Evolutionary conservation across 2,888 invertebrate genomes (phyloP), one percentile per base, ranked within the genome.

Genomic region (Lymantria monacha): DNA sequence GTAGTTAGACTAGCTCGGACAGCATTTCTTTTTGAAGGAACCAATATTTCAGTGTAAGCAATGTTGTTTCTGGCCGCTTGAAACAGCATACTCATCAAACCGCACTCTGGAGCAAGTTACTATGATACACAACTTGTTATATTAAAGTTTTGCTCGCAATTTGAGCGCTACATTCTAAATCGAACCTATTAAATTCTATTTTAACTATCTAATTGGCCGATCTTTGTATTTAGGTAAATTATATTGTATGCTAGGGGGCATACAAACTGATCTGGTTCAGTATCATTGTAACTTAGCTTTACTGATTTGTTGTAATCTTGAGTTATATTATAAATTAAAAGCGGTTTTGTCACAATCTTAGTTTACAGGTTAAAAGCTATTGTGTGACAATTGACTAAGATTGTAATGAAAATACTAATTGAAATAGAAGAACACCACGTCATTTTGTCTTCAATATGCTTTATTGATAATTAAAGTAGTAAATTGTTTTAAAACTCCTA

Each of bases 31-130:
- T 53, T 65, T 55, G 59, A 59, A 62, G 61, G 63, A 68, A 61
- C 61, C 75, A 76, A 68, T 14, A 53, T 62, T 62, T 72, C 84
- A 63, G 88, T 72, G 68, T 87, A 59, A 80, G 42, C 55, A 69
- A 63, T 70, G 64, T 82, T 87, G 85, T 81, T 84, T 81, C 78
- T 81, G 75, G 45, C 83, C 87, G 84, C 89, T 90, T 87, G 87
- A 68, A 78, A 74, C 84, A 81, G 76, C 79, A 68, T 79, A 11
- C 70, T 69, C 74, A 65, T 56, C 81, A 85, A 90, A 87, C 84
- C 86, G 73, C 70, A 58, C 61, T 52, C 48, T 53, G 72, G 66
- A 70, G 62, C 55, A 72, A 70, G 76, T 75, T 77, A 71, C 68
- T 54, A 62, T 71, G 66, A 65, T 69, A 69, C 72, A 55, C 63